Evolutionary conservation across 1,140 invertebrate species (phyloP).

Genomic region (Dufourea novaeangliae): DNA sequence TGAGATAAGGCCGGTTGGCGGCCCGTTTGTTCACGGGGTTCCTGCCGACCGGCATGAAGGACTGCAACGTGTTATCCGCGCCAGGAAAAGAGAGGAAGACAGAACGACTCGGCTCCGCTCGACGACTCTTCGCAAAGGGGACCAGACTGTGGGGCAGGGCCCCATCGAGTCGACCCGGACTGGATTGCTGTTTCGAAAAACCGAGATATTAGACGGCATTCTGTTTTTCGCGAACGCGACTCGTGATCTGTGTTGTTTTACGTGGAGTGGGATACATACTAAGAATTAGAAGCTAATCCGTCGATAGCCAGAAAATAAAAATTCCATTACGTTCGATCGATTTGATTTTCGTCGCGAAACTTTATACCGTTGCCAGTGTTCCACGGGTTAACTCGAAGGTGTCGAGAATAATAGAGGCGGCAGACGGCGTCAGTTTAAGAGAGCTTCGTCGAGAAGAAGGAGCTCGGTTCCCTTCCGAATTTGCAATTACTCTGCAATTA

Average conservation of each 20-base stretch:
- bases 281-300: too few species aligned
- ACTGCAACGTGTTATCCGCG: slow-evolving; percentile 76
- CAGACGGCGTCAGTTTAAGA: slow-evolving; percentile 73
- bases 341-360: background rate
- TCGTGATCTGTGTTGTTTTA: too few species aligned
- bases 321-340: too few species aligned
- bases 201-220: too few species aligned
- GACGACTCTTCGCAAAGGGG: slow-evolving; percentile 2
- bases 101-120: slow-evolving; percentile 18
- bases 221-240: too few species aligned
- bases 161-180: too few species aligned
- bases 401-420: slow-evolving; percentile 67
- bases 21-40: slow-evolving; percentile 78
- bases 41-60: slow-evolving; percentile 73
- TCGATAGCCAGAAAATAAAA: too few species aligned
- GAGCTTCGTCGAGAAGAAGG: slow-evolving; percentile 16
- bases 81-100: slow-evolving; percentile 60
- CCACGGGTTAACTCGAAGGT: slow-evolving; percentile 69
- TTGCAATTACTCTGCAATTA: slow-evolving; percentile 79
- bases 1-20: slow-evolving; percentile 77
- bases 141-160: too few species aligned
- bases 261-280: too few species aligned
- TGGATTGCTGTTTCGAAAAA: too few species aligned
- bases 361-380: slow-evolving; percentile 2
- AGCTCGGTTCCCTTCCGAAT: slow-evolving; percentile 68